Base-by-base conservation (phyloP, 2,113 vertebrate genomes). In the Hystrix cristata region DNA sequence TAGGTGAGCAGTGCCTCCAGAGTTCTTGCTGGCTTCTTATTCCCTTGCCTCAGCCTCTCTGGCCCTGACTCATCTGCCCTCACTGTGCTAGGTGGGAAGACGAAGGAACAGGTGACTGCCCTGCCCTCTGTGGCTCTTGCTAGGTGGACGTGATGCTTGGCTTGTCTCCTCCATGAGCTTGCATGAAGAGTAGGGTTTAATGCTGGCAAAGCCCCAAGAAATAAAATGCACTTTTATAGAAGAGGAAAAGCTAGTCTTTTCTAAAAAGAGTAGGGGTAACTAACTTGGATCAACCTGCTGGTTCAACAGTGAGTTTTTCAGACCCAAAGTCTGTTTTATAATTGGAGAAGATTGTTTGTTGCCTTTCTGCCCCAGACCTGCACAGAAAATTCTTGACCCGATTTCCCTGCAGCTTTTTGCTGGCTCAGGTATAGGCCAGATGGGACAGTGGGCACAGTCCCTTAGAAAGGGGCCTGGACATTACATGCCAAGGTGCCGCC, bases 101-200 rank as follows among this genome's bases (percentile, higher is more conserved):
- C 15, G 57, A 55, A 69, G 23, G 31, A 31, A 60, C 48, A 5
- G 7, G 11, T 12, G 13, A 6, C 3, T 43, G 65, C 43, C 21
- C 87, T 82, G 87, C 69, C 31, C 59, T 84, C 65, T 6, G 8
- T 27, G 93, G 62, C 79, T 91, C 43, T 31, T 23, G 1, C 3
- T 6, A 1, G 2, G 4, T 8, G 46, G 51, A 3, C 4, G 0
- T 1, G 4, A 10, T 34, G 0, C 79, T 51, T 34, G 76, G 5
- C 86, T 64, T 67, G 43, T 78, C 85, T 64, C 34, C 4, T 13
- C 71, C 55, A 0, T 55, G 65, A 7, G 21, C 51, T 83, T 59
- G 16, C 21, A 1, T 3, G 14, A 21, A 21, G 34, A 59, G 76
- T 7, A 46, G 46, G n/a, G 34, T 55, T 29, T 62, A 38, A 55